Evolutionary conservation across 2,797 vertebrate species (phyloP), one percentile per base, ranked within the genome.

Genomic region (Falco naumanni): DNA sequence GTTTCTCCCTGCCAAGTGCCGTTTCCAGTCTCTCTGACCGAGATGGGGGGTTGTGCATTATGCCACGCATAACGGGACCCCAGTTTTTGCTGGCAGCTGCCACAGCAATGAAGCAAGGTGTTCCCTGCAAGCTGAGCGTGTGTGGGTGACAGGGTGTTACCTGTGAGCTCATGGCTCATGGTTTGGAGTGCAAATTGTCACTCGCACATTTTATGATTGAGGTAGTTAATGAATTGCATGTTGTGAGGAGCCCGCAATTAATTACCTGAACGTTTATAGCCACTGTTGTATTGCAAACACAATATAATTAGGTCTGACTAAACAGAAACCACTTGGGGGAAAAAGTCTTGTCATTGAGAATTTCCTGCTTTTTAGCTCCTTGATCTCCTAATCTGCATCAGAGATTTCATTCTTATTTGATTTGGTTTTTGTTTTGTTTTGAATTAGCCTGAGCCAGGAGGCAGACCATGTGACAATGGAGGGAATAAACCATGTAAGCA

Each of bases 311-410:
- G 25, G 45, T 37, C 68, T 65, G 84, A 37, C 64, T 74, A 61
- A 57, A 63, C 45, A 92, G 74, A 68, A 92, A 19, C n/a, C 75
- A 24, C 93, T 26, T 8, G 53, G 34, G 74, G 9, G 51, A 9
- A n/a, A 39, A 56, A 57, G 25, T 50, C n/a, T 89, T 92, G 17
- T 80, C 78, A 11, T 37, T 74, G 82, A 80, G 88, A 90, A 90
- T 89, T 92, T 88, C 78, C 70, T 92, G 37, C 41, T 80, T 82
- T 93, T 84, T 39, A 87, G 43, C 80, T 93, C 48, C 91, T 95
- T 90, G 79, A 90, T 94, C 57, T 92, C 59, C 85, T 88, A 72
- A 92, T 93, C 74, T 96, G 66, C 91, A 96, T 87, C 88, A 80
- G 77, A 93, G 63, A 33, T 83, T 60, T 78, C 0, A 0, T 47